phyloP scores from a whole-genome alignment of 2,888 invertebrate species.

The Ashinkailepas kermadecensis region DNA sequence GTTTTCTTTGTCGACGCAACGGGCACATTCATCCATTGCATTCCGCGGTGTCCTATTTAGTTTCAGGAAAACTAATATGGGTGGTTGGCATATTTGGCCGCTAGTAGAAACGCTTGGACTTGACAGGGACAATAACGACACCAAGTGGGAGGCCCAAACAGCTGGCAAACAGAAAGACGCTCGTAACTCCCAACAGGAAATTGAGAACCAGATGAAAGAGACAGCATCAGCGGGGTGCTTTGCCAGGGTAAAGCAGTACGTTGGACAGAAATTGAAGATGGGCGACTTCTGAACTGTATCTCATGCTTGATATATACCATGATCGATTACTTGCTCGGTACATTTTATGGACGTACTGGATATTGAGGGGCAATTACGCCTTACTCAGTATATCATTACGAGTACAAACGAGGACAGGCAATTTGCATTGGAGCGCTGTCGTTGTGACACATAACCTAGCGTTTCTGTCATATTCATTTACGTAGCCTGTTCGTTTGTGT shows the following conservation, averaged over 20 bases:
- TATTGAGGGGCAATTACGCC: not conserved
- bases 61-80: not conserved
- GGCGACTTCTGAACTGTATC: not conserved
- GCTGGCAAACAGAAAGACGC: not conserved
- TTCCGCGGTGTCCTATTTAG: not conserved
- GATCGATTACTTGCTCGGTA: not conserved
- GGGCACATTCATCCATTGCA: too few relatives aligned
- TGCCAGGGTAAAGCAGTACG: not conserved
- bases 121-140: not conserved
- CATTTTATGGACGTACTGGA: not conserved
- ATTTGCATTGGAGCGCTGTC: too few relatives aligned
- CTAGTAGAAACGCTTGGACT: not conserved
- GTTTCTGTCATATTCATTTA: too few relatives aligned
- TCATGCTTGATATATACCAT: not conserved
- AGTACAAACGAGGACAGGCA: too few relatives aligned
- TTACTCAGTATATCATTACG: too few relatives aligned
- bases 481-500: too few relatives aligned
- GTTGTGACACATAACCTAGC: too few relatives aligned
- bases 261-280: not conserved
- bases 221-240: not conserved
- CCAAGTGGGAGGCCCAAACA: not conserved
- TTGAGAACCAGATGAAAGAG: not conserved
- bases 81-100: not conserved
- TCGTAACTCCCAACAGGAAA: not conserved
- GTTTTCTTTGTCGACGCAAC: too few relatives aligned